Evolutionary conservation across 2,888 invertebrate species (phyloP).

Genomic region (Tachina grossa): DNA sequence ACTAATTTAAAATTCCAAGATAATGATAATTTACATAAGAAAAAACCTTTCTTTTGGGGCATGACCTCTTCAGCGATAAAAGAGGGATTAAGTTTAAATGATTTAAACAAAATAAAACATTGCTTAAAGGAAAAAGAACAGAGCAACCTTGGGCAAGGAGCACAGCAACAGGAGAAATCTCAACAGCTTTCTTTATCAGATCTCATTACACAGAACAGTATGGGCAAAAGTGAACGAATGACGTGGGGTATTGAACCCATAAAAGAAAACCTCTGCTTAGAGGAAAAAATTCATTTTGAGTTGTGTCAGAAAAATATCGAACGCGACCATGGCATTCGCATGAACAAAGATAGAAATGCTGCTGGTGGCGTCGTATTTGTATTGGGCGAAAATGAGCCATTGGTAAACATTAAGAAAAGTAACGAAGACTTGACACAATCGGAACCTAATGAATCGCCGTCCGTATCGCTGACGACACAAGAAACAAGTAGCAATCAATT

Average conservation of each 20-base stretch:
- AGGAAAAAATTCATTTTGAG: slow-evolving; percentile 80
- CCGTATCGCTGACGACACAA: slow-evolving; percentile 17
- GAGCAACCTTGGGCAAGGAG: slow-evolving; percentile 8
- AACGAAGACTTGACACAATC: slow-evolving; percentile 79
- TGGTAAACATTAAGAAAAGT: slow-evolving; percentile 86
- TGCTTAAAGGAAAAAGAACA: slow-evolving; percentile 28
- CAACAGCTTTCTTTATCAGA: slow-evolving; percentile 80
- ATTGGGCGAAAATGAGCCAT: slow-evolving; percentile 87
- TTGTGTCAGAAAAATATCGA: slow-evolving; percentile 78
- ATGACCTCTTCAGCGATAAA: slow-evolving; percentile 78
- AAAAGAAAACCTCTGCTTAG: slow-evolving; percentile 80
- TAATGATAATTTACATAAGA: slow-evolving; percentile 53
- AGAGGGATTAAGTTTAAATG: slow-evolving; percentile 80
- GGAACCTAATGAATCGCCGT: slow-evolving; percentile 54
- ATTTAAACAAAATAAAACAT: slow-evolving; percentile 70
- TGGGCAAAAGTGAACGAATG: slow-evolving; percentile 81
- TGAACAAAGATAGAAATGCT: slow-evolving; percentile 68
- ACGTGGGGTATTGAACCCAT: slow-evolving; percentile 82
- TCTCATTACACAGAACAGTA: slow-evolving; percentile 82
- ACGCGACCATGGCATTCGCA: slow-evolving; percentile 76
- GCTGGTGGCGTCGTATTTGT: slow-evolving; percentile 86
- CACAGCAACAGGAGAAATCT: slow-evolving; percentile 72
- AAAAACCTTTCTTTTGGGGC: slow-evolving; percentile 79
- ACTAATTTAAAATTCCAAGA: slow-evolving; percentile 7
- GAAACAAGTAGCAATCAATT: slow-evolving; percentile 52